Evolutionary conservation across 2,888 invertebrate genomes (phyloP), one percentile per base, ranked within the genome.

Genomic region (Phymatocera aterrima): DNA sequence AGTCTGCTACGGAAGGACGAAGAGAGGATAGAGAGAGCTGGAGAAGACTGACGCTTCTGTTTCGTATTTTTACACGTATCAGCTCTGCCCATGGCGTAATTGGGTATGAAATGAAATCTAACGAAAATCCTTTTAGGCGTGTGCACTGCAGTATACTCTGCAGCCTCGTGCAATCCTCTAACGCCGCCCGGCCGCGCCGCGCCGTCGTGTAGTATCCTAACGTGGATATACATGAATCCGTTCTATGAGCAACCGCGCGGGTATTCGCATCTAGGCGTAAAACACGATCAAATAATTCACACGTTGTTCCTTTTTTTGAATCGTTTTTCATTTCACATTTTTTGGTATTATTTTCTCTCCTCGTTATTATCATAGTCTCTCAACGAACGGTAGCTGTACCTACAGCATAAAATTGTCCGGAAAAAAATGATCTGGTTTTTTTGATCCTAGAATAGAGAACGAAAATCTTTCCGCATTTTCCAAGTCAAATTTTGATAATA

Each of bases 81-180:
- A 46, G 51, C 81, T 80, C 80, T 79, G 81, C 80, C 80, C 81
- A 84, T 84, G 83, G 83, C 86, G 87, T 90, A 90, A 90, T 90
- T 90, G 89, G 89, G 88, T 89, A 89, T 89, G 88, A 90, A 90
- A 90, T 89, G 89, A 90, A 90, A 89, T 90, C 89, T 89, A 90
- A 90, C 89, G 89, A 90, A 90, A 90, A 90, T 86, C 87, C 90
- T 89, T 90, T 89, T 90, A 89, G 89, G 89, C 90, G 89, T 90
- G 89, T 89, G 87, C 90, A 90, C 89, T 87, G 86, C 85, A 84
- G 84, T 54, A 10, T 57, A 24, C n/a, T 57, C 8, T 57, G 28
- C 28, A 24, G 24, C 12, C 21, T 24, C n/a, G n/a, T n/a, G n/a
- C n/a, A n/a, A 24, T 2, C 21, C 40, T 40, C 8, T 4, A 4